Evolutionary conservation across 37 sponge, comb jelly and placozoan genomes (phyloP).

Genomic region (Petrosia ficiformis): DNA sequence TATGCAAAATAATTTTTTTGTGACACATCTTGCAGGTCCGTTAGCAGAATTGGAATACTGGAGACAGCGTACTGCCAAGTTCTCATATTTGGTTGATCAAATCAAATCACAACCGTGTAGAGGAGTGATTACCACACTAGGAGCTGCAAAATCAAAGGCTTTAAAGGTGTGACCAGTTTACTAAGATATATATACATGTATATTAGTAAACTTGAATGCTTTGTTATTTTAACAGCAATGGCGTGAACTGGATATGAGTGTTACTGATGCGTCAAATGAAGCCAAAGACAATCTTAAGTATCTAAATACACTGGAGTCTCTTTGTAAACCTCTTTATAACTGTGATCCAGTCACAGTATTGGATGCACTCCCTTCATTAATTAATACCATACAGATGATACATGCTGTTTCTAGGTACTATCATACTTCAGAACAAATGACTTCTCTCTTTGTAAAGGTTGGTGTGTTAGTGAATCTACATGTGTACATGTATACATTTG

Average conservation of each 20-base stretch:
- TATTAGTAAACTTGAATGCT: too few relatives aligned
- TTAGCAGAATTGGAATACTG: conserved; percentile 95
- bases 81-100: conserved; percentile 89
- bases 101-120: conserved; percentile 76
- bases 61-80: conserved; percentile 89
- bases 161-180: conserved; percentile 60
- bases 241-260: conserved; percentile 68
- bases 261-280: conserved; percentile 94
- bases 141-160: conserved; percentile 80
- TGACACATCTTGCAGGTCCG: conserved; percentile 75
- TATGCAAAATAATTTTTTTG: not conserved
- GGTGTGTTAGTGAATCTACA: not conserved
- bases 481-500: too few relatives aligned
- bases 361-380: conserved; percentile 80
- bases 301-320: conserved; percentile 74
- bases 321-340: conserved; percentile 81
- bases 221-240: too few relatives aligned
- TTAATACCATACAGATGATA: conserved; percentile 91
- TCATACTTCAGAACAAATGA: conserved; percentile 97
- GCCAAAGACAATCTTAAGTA: conserved; percentile 92
- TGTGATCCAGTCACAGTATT: conserved; percentile 78
- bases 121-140: conserved; percentile 79
- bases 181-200: too few relatives aligned
- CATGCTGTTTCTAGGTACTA: conserved; percentile 85
- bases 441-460: conserved; percentile 96